Evolutionary conservation across 2,888 invertebrate genomes (phyloP).

Genomic region (Diplolepis rosae): DNA sequence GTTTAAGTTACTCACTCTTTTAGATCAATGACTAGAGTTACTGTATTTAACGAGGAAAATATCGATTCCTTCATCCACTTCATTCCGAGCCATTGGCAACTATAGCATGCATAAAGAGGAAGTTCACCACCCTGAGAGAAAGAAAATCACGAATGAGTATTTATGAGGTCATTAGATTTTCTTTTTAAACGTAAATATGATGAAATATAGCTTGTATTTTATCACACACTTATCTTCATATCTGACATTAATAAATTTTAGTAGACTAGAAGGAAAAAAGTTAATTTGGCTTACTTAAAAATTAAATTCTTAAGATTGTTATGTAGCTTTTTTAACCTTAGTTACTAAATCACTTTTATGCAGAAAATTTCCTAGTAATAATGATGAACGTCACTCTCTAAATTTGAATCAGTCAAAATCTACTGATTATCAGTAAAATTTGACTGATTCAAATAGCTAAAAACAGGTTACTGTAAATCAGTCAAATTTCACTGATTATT

Average conservation of each 20-base stretch:
- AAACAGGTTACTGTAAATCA: too few species aligned
- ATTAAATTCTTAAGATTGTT: slow-evolving; percentile 47
- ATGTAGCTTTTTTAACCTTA: slow-evolving; percentile 38
- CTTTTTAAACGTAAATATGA: too few species aligned
- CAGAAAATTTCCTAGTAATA: slow-evolving; percentile 34
- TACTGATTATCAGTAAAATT: too few species aligned
- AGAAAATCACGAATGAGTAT: slow-evolving; percentile 21
- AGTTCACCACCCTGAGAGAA: slow-evolving; percentile 17
- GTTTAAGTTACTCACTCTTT: slow-evolving; percentile 3
- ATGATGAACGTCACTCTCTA: slow-evolving; percentile 35
- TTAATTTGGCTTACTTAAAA: slow-evolving; percentile 34
- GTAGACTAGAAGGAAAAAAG: slow-evolving; percentile 31
- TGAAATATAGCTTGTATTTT: slow-evolving; percentile 27
- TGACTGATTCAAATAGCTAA: too few species aligned
- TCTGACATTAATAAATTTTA: not conserved
- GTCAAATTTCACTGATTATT: too few species aligned
- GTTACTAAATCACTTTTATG: slow-evolving; percentile 37
- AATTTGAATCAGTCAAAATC: too few species aligned
- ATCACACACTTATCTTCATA: slow-evolving; percentile 33
- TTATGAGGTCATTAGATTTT: slow-evolving; percentile 20
- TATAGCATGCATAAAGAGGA: slow-evolving; percentile 21
- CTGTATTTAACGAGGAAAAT: slow-evolving; percentile 28
- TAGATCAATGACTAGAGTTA: slow-evolving; percentile 7
- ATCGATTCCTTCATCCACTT: slow-evolving; percentile 29
- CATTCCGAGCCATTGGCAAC: slow-evolving; percentile 29